Evolutionary conservation across 2,113 vertebrate species (phyloP).

Genomic region (Neotoma lepida): DNA sequence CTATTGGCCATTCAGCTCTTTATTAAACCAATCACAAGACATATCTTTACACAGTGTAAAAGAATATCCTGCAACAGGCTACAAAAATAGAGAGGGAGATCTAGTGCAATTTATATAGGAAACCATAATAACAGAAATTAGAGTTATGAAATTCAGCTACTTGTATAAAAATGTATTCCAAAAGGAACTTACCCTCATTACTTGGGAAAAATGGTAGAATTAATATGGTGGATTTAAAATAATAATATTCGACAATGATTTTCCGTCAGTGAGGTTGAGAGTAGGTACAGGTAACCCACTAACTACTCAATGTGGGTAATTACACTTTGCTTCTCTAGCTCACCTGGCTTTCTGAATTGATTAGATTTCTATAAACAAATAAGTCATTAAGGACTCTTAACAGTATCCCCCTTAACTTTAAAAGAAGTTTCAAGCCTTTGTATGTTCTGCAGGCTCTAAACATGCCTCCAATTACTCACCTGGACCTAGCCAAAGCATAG

Average conservation of each 20-base stretch:
- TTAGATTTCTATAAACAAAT: constrained; percentile 23
- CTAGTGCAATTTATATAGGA: background rate
- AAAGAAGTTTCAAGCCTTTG: background rate
- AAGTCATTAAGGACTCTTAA: background rate
- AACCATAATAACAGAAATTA: background rate
- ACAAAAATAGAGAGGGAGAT: background rate
- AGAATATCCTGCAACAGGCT: background rate
- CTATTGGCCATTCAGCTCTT: background rate
- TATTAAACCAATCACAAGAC: background rate
- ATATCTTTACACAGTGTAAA: background rate
- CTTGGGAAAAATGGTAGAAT: background rate
- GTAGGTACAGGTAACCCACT: constrained; percentile 47
- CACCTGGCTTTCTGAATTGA: constrained; percentile 1
- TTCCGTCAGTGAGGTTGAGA: constrained; percentile 43
- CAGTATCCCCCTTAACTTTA: background rate
- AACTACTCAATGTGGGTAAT: constrained; percentile 38
- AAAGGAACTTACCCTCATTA: constrained; percentile 11
- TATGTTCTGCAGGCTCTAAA: background rate
- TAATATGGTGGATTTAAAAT: background rate
- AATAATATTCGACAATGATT: constrained; percentile 66
- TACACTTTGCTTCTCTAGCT: constrained; percentile 39
- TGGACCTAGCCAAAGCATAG: background rate
- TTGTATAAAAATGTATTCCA: constrained; percentile 40
- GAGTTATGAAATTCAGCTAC: constrained; percentile 9
- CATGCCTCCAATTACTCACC: background rate